Evolutionary conservation across 92 coral and sea anemone genomes (phyloP).

Genomic region (Umimayanthus kanabou): DNA sequence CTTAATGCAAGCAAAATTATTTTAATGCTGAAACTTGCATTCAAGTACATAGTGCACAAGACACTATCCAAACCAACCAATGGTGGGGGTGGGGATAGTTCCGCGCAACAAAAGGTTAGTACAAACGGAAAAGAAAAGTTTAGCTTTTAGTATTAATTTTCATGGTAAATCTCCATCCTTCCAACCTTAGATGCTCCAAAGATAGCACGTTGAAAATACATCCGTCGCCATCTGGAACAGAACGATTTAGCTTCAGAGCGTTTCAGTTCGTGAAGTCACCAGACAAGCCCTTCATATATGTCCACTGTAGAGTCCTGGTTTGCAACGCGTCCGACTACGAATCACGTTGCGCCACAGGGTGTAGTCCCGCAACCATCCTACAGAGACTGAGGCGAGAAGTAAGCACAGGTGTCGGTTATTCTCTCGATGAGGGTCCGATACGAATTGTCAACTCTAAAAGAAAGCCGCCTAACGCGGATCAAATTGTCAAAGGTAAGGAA

Average conservation of each 20-base stretch:
- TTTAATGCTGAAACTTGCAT: too few relatives aligned
- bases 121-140: too few relatives aligned
- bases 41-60: too few relatives aligned
- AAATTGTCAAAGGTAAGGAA: neutral
- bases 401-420: neutral
- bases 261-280: slow-evolving; percentile 25
- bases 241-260: slow-evolving; percentile 33
- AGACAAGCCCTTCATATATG: slow-evolving; percentile 25
- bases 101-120: too few relatives aligned
- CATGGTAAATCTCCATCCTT: neutral
- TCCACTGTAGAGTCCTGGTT: slow-evolving; percentile 38
- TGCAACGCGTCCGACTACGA: slow-evolving; percentile 29
- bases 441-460: neutral
- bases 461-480: neutral
- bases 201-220: neutral
- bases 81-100: too few relatives aligned
- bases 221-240: slow-evolving; percentile 21
- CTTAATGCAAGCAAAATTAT: too few relatives aligned
- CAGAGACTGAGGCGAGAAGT: slow-evolving; percentile 15
- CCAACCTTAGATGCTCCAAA: neutral
- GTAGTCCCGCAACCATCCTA: neutral
- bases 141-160: too few relatives aligned
- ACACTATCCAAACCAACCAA: too few relatives aligned
- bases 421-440: slow-evolving; percentile 37
- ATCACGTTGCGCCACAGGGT: slow-evolving; percentile 6